Evolutionary conservation across 2,888 invertebrate species (phyloP).

Genomic region (Candidula unifasciata): DNA sequence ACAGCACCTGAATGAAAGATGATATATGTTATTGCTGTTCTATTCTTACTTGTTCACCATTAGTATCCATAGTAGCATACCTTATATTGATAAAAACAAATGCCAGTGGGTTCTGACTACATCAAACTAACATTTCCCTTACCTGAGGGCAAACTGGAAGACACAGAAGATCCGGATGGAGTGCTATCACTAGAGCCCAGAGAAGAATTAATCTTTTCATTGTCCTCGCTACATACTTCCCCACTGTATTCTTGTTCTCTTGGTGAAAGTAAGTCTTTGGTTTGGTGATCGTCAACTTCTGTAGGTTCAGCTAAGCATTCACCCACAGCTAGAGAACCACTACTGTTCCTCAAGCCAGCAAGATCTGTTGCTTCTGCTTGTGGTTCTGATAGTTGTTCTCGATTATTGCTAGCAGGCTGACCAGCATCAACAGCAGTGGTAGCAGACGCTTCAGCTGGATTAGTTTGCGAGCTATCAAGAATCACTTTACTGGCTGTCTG

Average conservation of each 20-base stretch:
- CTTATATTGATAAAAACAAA: too few species aligned
- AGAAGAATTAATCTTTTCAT: slow-evolving; percentile 8
- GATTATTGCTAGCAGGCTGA: neutral
- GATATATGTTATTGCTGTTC: too few species aligned
- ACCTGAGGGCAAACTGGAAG: slow-evolving; percentile 37
- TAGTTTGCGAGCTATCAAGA: neutral
- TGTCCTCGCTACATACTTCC: neutral
- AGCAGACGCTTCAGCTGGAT: neutral
- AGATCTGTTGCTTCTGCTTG: neutral
- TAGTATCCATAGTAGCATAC: too few species aligned
- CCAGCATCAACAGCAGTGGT: neutral
- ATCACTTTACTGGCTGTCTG: neutral
- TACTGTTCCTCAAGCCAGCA: neutral
- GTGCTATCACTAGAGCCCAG: neutral
- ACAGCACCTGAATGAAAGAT: too few species aligned
- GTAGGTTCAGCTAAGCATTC: neutral
- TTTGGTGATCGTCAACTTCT: neutral
- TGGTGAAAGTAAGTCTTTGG: neutral
- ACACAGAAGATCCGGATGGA: slow-evolving; percentile 30
- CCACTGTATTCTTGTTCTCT: neutral
- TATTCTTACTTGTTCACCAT: too few species aligned
- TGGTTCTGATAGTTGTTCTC: neutral
- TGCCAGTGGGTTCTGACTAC: neutral
- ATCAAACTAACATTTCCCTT: neutral
- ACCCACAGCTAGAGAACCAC: neutral